A percentile compares a stretch with the other conserved stretches of the same genome.
Conservation (phyloP, 2,113 vertebrate genomes). For the Oreotrochilus melanogaster region DNA sequence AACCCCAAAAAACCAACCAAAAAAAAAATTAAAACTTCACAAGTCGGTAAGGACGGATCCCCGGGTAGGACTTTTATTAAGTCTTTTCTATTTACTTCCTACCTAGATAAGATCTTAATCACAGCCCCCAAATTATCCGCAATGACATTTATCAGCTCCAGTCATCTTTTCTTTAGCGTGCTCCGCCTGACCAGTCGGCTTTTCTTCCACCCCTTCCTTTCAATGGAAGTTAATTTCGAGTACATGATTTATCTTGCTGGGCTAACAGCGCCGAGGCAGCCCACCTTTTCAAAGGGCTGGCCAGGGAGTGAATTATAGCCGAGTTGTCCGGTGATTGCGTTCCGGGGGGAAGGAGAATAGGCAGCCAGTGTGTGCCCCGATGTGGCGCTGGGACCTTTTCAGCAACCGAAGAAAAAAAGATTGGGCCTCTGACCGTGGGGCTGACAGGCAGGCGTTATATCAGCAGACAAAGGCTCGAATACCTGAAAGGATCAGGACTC, state of each 20-base stretch:
- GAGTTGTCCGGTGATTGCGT: constrained; percentile 94
- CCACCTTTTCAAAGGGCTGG: constrained; percentile 89
- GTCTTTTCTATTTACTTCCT: constrained; percentile 87
- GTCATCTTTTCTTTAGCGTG: constrained; percentile 80
- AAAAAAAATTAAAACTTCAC: constrained; percentile 58
- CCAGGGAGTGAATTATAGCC: constrained; percentile 89
- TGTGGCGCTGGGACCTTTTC: constrained; percentile 86
- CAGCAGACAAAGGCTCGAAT: constrained; percentile 87
- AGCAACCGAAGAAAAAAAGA: constrained; percentile 83
- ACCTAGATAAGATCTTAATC: constrained; percentile 93
- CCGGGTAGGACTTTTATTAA: constrained; percentile 79
- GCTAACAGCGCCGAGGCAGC: constrained; percentile 82
- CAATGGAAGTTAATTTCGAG: constrained; percentile 94
- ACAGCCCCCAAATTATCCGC: constrained; percentile 86
- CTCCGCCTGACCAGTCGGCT: constrained; percentile 80
- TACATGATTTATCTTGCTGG: constrained; percentile 89
- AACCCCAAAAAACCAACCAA: not conserved
- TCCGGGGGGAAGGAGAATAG: constrained; percentile 88
- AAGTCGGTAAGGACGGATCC: constrained; percentile 65
- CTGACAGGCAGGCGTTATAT: constrained; percentile 83
- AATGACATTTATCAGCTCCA: constrained; percentile 87
- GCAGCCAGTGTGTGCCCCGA: constrained; percentile 85
- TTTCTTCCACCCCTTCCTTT: constrained; percentile 82
- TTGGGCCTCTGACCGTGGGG: constrained; percentile 85
- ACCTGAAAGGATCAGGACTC: constrained; percentile 86